A percentile compares a stretch with the other conserved stretches of the same genome.
phyloP scores from a whole-genome alignment of 2,797 vertebrate genomes.

The Apogon talboti region DNA sequence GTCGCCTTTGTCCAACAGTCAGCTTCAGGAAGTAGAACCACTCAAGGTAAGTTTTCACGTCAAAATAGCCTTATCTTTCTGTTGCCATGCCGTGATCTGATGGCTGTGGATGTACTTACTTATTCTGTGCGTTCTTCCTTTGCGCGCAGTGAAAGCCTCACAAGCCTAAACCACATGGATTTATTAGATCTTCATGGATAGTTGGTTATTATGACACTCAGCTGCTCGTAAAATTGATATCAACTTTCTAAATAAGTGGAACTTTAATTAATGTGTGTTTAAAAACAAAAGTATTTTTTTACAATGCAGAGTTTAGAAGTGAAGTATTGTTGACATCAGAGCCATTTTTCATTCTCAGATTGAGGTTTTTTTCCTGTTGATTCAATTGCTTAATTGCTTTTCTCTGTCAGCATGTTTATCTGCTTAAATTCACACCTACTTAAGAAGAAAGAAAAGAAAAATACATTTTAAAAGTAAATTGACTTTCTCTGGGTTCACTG shows the following conservation, averaged over 20 bases:
- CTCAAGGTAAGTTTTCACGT: conserved; percentile 90
- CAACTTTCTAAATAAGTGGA: conserved; percentile 2
- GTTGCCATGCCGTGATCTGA: neutral
- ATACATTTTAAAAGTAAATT: conserved; percentile 22
- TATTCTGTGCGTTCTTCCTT: neutral
- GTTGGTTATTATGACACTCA: conserved; percentile 2
- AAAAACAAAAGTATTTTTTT: conserved; percentile 3
- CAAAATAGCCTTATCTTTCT: conserved; percentile 16
- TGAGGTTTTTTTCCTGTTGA: neutral
- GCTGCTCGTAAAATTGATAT: neutral
- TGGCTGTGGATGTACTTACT: neutral
- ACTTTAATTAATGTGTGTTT: neutral
- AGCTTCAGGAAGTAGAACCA: conserved; percentile 88
- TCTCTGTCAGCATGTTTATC: conserved; percentile 23
- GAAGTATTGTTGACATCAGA: conserved; percentile 15
- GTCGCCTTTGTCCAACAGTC: conserved; percentile 90
- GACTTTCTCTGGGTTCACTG: conserved; percentile 34
- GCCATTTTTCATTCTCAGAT: neutral
- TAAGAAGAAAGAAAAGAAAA: conserved; percentile 9
- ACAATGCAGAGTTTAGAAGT: neutral
- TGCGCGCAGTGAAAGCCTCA: neutral
- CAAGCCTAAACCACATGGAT: neutral
- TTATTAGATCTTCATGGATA: conserved; percentile 1
- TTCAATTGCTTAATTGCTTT: conserved; percentile 28
- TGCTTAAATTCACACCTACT: conserved; percentile 17